Conservation (phyloP, 2,888 invertebrate species). For the Pegoplata infirma region DNA sequence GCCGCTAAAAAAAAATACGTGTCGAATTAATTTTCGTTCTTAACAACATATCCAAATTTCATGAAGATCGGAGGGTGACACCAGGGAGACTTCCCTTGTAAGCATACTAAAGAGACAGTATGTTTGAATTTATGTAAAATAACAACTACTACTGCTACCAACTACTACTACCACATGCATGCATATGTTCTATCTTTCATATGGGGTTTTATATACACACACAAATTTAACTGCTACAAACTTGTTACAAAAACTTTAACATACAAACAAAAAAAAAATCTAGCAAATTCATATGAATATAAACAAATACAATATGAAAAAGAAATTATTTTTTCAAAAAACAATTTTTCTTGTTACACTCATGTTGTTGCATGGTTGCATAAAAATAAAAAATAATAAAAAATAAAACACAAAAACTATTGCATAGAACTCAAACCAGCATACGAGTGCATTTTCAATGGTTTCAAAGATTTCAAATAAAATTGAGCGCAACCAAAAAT, state of each 20-base stretch:
- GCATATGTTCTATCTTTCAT: no score
- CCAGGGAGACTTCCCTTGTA: no score
- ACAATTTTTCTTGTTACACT: conserved; percentile 20
- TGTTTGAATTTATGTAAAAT: no score
- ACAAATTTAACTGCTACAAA: conserved; percentile 27
- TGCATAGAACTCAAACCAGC: not conserved
- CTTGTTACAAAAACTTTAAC: not conserved
- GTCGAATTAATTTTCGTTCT: no score
- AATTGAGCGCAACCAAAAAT: conserved; percentile 58
- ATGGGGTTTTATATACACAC: not conserved
- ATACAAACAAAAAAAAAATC: not conserved
- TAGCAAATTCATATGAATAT: not conserved
- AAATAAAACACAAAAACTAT: no score
- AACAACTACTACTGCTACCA: no score
- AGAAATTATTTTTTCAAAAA: not conserved
- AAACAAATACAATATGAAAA: not conserved
- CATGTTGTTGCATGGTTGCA: conserved; percentile 34
- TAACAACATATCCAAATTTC: no score
- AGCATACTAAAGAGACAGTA: no score
- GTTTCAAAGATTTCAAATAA: conserved; percentile 57
- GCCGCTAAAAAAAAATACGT: no score
- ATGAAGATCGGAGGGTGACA: no score
- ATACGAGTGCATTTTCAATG: not conserved
- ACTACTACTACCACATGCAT: no score
- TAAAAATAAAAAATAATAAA: conserved; percentile 24